Evolutionary conservation across 2,888 invertebrate species (phyloP).

Genomic region (Poecilus cupreus): DNA sequence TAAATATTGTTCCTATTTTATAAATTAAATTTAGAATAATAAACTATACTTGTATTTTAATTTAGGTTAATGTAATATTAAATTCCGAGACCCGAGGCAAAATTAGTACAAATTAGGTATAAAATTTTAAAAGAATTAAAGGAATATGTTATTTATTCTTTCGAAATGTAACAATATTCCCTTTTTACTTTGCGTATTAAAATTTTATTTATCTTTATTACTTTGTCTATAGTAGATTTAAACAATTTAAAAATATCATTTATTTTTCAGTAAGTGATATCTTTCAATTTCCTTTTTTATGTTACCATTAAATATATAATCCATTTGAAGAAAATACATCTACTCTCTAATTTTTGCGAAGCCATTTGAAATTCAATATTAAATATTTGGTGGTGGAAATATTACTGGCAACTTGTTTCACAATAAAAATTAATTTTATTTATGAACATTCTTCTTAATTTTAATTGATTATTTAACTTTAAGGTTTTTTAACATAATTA

Average conservation of each 20-base stretch:
- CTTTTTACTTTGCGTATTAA: not conserved
- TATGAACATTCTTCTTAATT: slow-evolving; percentile 4
- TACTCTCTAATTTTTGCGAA: no score
- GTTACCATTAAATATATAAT: not conserved
- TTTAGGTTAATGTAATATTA: no score
- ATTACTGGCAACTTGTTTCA: not conserved
- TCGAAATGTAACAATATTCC: not conserved
- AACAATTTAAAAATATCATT: not conserved
- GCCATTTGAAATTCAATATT: no score
- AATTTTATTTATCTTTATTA: not conserved
- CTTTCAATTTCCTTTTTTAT: not conserved
- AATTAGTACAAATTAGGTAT: slow-evolving; percentile 9
- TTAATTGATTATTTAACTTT: not conserved
- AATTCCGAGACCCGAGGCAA: not conserved
- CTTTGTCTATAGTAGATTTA: not conserved
- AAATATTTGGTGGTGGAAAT: not conserved
- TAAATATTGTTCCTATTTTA: not conserved
- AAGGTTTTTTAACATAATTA: not conserved
- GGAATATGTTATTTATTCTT: slow-evolving; percentile 4
- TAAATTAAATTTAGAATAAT: not conserved
- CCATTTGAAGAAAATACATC: not conserved
- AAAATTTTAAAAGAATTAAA: not conserved
- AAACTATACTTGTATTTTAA: no score
- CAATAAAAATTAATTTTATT: not conserved
- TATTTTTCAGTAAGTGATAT: not conserved